Conservation (phyloP, 2,113 vertebrate genomes). For the Tragelaphus imberbis region DNA sequence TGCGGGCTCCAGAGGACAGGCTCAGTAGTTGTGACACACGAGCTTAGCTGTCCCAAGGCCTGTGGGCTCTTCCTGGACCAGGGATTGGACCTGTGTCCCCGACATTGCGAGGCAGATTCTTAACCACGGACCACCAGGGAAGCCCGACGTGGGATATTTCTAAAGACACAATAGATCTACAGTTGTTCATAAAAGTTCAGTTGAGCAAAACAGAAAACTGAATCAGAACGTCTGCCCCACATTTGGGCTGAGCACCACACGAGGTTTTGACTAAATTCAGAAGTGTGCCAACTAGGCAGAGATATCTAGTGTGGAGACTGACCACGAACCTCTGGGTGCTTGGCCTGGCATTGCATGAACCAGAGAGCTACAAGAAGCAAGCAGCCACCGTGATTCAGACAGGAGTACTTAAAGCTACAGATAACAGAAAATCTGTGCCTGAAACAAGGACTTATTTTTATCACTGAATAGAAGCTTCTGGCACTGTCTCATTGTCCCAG, state of each 20-base stretch:
- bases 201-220: neutral
- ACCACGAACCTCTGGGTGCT: neutral
- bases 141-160: fast-evolving
- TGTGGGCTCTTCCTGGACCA: neutral
- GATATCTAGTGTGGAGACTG: neutral
- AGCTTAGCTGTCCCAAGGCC: neutral
- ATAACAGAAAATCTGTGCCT: neutral
- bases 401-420: neutral
- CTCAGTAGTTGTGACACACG: neutral
- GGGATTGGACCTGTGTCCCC: neutral
- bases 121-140: neutral
- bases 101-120: neutral
- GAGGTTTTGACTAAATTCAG: neutral
- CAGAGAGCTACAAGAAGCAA: fast-evolving
- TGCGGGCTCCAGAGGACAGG: neutral
- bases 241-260: neutral
- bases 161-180: neutral
- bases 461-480: neutral
- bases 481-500: neutral
- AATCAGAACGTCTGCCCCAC: neutral
- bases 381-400: fast-evolving
- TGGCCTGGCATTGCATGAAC: neutral
- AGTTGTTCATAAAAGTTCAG: neutral
- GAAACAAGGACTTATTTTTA: neutral
- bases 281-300: fast-evolving